A percentile compares a stretch with the other conserved stretches of the same genome.
phyloP scores from a whole-genome alignment of 2,888 invertebrate genomes.

The Phasia obesa region DNA sequence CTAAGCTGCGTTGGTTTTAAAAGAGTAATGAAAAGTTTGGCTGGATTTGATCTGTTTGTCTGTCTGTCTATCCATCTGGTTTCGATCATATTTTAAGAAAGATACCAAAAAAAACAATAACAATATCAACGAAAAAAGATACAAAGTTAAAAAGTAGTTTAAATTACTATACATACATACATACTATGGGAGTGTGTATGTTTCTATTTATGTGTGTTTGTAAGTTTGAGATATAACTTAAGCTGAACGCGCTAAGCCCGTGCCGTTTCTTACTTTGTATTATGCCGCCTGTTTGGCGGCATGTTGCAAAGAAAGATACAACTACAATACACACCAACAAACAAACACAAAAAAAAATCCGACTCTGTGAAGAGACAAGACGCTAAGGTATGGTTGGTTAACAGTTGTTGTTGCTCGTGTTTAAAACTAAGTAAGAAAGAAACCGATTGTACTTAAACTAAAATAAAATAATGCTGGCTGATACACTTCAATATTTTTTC shows the following conservation, averaged over 20 bases:
- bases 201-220: constrained; percentile 22
- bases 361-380: constrained; percentile 53
- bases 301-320: constrained; percentile 79
- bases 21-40: constrained; percentile 41
- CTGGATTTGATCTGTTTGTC: constrained; percentile 15
- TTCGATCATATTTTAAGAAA: constrained; percentile 49
- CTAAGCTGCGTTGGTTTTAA: constrained; percentile 8
- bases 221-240: constrained; percentile 73
- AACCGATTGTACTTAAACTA: constrained; percentile 57
- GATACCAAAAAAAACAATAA: constrained; percentile 36
- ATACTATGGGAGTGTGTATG: constrained; percentile 20
- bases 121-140: constrained; percentile 41
- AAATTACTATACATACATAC: constrained; percentile 29
- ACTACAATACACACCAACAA: constrained; percentile 35
- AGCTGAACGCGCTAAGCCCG: constrained; percentile 81
- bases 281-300: constrained; percentile 80
- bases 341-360: constrained; percentile 13
- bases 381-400: constrained; percentile 55
- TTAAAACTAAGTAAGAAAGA: constrained; percentile 23
- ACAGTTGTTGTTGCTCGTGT: constrained; percentile 2
- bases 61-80: constrained; percentile 68
- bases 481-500: constrained; percentile 41
- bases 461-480: constrained; percentile 56
- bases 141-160: constrained; percentile 58
- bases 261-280: constrained; percentile 80